phyloP scores from a whole-genome alignment of 2,113 vertebrate species.

The Cavia aperea region DNA sequence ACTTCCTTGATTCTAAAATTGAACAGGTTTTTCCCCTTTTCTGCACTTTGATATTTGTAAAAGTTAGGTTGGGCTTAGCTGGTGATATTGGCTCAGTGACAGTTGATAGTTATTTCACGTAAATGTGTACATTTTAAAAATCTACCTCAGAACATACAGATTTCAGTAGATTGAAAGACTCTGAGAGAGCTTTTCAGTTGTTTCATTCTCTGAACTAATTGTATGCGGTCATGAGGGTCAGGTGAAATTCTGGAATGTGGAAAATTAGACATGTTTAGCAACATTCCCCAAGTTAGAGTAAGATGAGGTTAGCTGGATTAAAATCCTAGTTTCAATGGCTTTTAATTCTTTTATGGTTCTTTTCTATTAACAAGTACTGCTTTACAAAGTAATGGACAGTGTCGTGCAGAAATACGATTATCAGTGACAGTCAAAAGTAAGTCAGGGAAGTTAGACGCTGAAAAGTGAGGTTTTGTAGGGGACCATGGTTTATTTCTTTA shows the following conservation, averaged over 20 bases:
- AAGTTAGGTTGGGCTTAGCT: neutral
- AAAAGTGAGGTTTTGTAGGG: slow-evolving; percentile 29
- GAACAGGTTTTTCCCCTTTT: neutral
- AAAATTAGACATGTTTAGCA: slow-evolving; percentile 1
- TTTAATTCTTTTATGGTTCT: neutral
- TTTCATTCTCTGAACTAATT: slow-evolving; percentile 1
- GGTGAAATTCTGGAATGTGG: neutral
- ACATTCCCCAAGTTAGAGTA: slow-evolving; percentile 17
- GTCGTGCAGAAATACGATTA: neutral
- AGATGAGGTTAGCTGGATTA: neutral
- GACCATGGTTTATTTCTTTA: neutral
- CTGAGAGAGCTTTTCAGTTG: neutral
- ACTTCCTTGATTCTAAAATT: neutral
- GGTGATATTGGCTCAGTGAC: neutral
- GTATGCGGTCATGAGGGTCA: neutral
- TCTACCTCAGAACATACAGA: neutral
- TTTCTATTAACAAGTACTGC: neutral
- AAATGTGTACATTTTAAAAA: neutral
- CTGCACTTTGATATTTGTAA: neutral
- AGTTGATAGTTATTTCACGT: neutral
- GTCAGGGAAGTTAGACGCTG: neutral
- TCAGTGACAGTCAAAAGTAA: neutral
- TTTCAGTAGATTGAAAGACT: neutral
- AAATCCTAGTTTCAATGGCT: neutral
- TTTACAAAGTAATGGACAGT: neutral